Evolutionary conservation across 92 coral and sea anemone genomes (phyloP), one percentile per base, ranked within the genome.

Genomic region (Palythoa grandiflora): DNA sequence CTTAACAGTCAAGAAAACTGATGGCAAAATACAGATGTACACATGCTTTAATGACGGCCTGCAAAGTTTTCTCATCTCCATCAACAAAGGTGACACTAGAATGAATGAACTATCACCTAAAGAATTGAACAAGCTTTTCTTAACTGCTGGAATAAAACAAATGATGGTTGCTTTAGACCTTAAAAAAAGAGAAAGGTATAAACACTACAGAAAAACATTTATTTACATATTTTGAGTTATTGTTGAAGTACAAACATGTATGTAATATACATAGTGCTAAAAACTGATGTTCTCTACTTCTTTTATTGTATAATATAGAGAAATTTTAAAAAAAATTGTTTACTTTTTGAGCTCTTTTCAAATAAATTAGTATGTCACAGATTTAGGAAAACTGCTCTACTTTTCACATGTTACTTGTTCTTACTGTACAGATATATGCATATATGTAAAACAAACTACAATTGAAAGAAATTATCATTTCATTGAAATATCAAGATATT

Each of bases 21-120:
- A 63, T 79, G 87, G 70, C 39, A 88, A 79, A 73, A 44, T 79
- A 88, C 86, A 68, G 77, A 55, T 60, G 52, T 88, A 48, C 37
- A 68, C 80, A 51, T 79, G 90, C 87, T 79, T 88, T 73, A 88
- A 79, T 73, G 75, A 88, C 20, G 87, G 86, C 52, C 72, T 88
- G 53, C 87, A 88, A 80, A 88, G 90, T 88, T 88, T 79, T 52
- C 89, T 87, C 35, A 57, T 57, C 38, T 83, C 87, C 53, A 54
- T 83, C 63, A 68, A 44, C 59, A 61, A 83, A 83, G 57, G 54
- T 66, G 87, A 83, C 74, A 83, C 74, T 73, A 83, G 87, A 70
- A n/a, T 83, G 68, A 55, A 83, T 83, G 87, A 83, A 77, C 71
- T 83, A 83, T 73, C 57, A 63, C 75, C 71, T 83, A 84, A 84